Percentiles rank a stretch among this genome's conserved stretches.
Conservation (phyloP, 2,113 vertebrate genomes). For the Mirounga angustirostris region DNA sequence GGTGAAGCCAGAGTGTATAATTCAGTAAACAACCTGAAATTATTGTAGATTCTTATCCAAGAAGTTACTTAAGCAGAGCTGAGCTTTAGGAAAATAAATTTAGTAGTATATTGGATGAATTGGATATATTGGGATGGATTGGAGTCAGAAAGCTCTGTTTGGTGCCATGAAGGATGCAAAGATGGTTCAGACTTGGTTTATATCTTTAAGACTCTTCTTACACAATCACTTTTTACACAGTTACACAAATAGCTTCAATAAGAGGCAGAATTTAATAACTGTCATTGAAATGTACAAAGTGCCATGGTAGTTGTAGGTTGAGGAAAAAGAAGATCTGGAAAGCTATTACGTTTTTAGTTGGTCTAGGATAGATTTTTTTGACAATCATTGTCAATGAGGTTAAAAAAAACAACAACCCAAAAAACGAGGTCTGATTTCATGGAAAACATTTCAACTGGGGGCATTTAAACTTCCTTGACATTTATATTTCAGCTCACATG, state of each 20-base stretch:
- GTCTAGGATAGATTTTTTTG: background rate
- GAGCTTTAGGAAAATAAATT: slow-evolving; percentile 24
- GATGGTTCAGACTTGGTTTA: background rate
- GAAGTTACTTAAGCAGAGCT: slow-evolving; percentile 20
- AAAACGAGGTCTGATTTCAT: background rate
- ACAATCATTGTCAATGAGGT: background rate
- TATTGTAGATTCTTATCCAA: background rate
- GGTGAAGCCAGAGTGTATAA: background rate
- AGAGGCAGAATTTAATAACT: slow-evolving; percentile 22
- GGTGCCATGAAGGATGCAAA: background rate
- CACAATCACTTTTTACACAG: background rate
- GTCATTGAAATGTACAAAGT: slow-evolving; percentile 50
- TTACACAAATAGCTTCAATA: background rate
- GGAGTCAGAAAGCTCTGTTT: background rate
- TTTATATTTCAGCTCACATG: background rate
- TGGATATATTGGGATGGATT: background rate
- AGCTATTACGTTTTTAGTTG: slow-evolving; percentile 4
- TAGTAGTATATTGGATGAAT: background rate
- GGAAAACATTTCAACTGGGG: slow-evolving; percentile 22
- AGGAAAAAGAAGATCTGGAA: background rate
- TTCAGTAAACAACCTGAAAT: background rate
- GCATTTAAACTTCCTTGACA: slow-evolving; percentile 25
- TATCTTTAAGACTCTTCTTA: background rate
- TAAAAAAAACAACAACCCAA: background rate
- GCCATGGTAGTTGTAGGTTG: background rate